phyloP scores from a whole-genome alignment of 2,113 vertebrate genomes.

The Chrysemys picta region DNA sequence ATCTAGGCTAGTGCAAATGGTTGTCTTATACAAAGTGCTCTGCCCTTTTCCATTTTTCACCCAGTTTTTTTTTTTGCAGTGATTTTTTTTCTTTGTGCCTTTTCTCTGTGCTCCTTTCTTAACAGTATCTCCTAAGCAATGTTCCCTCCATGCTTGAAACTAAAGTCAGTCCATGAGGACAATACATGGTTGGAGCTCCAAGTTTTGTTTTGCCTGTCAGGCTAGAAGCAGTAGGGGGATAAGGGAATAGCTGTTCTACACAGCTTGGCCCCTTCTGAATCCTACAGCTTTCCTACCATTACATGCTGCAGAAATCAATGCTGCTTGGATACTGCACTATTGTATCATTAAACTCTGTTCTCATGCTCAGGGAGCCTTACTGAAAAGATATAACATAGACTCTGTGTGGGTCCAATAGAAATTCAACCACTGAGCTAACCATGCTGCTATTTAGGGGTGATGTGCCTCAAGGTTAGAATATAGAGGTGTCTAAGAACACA shows the following conservation, averaged over 20 bases:
- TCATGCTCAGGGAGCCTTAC: accelerated
- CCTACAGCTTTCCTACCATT: neutral
- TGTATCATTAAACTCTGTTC: neutral
- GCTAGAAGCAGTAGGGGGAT: neutral
- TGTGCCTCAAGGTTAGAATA: accelerated
- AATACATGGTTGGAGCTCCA: neutral
- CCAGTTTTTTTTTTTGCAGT: neutral
- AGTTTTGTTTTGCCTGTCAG: neutral
- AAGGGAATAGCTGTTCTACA: neutral
- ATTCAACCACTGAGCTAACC: neutral
- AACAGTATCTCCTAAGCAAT: slow-evolving; percentile 58
- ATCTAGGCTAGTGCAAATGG: neutral
- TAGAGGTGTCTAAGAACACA: neutral
- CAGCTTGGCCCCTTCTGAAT: neutral
- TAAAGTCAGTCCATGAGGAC: neutral
- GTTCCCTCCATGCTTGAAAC: slow-evolving; percentile 1
- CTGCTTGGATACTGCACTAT: neutral
- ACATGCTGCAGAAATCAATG: neutral
- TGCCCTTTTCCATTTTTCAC: neutral
- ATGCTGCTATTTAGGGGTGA: neutral
- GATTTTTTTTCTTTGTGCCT: slow-evolving; percentile 47
- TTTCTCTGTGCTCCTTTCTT: neutral
- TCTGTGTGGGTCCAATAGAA: neutral
- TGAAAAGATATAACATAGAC: neutral
- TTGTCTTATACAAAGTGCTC: neutral